Percentiles rank a stretch among this genome's conserved stretches.
Evolutionary conservation across 2,113 vertebrate species (phyloP).

Genomic region (Gallinago paraguaiae): DNA sequence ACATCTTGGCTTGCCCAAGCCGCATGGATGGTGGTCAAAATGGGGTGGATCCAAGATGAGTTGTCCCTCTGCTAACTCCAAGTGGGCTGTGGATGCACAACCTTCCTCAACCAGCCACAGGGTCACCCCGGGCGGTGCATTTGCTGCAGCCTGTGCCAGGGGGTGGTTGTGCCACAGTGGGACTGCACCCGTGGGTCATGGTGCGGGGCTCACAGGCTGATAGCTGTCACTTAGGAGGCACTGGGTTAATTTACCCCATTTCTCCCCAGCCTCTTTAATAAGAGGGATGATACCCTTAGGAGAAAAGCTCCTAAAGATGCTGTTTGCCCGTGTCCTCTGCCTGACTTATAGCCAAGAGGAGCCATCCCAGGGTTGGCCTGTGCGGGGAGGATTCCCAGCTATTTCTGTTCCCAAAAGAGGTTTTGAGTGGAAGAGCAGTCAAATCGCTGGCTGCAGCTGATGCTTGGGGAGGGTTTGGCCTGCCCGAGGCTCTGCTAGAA

Average conservation of each 20-base stretch:
- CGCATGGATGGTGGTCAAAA: neutral
- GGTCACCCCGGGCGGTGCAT: fast-evolving
- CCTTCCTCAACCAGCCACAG: fast-evolving
- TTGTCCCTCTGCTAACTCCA: neutral
- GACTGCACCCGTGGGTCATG: neutral
- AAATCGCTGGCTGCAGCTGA: neutral
- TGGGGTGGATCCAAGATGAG: neutral
- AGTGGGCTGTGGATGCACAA: fast-evolving
- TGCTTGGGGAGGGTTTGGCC: neutral
- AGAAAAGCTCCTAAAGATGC: neutral
- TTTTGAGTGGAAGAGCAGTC: neutral
- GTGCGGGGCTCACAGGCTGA: neutral
- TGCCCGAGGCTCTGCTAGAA: neutral
- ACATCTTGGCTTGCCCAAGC: neutral
- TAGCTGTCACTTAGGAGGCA: neutral
- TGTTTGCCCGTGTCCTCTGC: neutral
- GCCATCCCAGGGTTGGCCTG: neutral
- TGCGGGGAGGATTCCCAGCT: neutral
- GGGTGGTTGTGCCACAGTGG: neutral
- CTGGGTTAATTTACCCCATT: neutral
- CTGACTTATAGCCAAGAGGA: neutral
- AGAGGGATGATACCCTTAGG: neutral
- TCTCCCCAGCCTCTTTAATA: neutral
- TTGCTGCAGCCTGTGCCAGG: neutral
- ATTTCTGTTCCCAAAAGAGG: neutral